Percentiles rank a stretch among this genome's conserved stretches.
These are phyloP conservation scores for Myanophis thanlyinensis DNA, from an alignment of 2,113 vertebrate genomes.

Conservation along the genomic window DNA sequence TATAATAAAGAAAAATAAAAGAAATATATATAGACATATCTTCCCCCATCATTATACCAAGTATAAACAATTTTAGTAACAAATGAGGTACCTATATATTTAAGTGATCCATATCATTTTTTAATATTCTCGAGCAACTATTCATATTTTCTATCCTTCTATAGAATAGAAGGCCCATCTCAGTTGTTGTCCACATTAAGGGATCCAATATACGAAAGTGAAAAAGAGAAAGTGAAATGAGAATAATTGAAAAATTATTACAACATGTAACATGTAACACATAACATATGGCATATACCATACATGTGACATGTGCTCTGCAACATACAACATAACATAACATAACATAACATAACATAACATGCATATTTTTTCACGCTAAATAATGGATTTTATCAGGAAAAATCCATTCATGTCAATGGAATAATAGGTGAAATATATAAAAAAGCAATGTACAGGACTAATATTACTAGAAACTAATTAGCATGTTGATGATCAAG, in stretches of 20 bases:
- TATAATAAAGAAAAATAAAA: background rate
- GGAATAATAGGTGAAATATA: background rate
- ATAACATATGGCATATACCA: too few species aligned
- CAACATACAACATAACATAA: too few species aligned
- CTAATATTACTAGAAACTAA: background rate
- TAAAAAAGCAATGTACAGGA: background rate
- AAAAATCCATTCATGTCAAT: background rate
- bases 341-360: background rate
- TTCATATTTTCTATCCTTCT: background rate
- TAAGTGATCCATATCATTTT: background rate
- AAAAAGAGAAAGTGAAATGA: background rate
- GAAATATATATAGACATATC: background rate
- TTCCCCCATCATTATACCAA: background rate
- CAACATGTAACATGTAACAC: too few species aligned
- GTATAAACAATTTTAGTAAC: background rate
- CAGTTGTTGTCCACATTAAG: background rate
- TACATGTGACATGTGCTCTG: too few species aligned
- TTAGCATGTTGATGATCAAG: background rate
- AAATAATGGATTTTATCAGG: background rate
- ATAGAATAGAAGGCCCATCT: background rate
- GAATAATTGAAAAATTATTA: background rate
- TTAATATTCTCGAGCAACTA: background rate
- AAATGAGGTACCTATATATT: background rate
- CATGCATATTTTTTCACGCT: background rate
- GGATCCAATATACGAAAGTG: too few species aligned